Conservation (phyloP, 2,113 vertebrate species). For the Melanocharis versteri region DNA sequence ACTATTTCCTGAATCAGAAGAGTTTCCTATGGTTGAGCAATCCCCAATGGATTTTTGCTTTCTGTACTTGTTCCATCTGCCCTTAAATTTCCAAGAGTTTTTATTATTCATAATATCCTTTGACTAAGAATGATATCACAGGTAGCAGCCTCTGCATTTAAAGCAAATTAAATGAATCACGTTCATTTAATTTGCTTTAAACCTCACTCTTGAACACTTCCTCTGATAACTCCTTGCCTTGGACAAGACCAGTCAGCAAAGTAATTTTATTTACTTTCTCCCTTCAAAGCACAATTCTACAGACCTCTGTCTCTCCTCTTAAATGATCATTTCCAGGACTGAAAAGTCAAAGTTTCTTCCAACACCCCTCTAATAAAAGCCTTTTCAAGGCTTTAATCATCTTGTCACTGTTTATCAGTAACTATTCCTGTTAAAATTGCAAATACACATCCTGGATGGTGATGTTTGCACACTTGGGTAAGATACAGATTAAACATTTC, state of each 20-base stretch:
- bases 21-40: not conserved
- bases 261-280: not conserved
- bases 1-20: not conserved
- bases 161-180: no score
- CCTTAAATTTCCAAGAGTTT: not conserved
- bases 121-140: not conserved
- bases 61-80: not conserved
- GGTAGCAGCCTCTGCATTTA: not conserved
- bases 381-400: not conserved
- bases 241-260: not conserved
- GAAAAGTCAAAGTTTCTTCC: not conserved
- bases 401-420: not conserved
- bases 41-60: not conserved
- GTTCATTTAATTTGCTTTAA: not conserved
- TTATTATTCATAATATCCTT: not conserved
- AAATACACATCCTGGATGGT: not conserved
- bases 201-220: not conserved
- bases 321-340: not conserved
- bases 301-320: not conserved
- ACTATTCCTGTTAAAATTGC: not conserved
- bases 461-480: not conserved
- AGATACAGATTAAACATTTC: not conserved
- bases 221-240: not conserved
- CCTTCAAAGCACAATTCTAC: not conserved
- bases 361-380: not conserved